Evolutionary conservation across 2,888 invertebrate species (phyloP).

Genomic region (Molanna angustata): DNA sequence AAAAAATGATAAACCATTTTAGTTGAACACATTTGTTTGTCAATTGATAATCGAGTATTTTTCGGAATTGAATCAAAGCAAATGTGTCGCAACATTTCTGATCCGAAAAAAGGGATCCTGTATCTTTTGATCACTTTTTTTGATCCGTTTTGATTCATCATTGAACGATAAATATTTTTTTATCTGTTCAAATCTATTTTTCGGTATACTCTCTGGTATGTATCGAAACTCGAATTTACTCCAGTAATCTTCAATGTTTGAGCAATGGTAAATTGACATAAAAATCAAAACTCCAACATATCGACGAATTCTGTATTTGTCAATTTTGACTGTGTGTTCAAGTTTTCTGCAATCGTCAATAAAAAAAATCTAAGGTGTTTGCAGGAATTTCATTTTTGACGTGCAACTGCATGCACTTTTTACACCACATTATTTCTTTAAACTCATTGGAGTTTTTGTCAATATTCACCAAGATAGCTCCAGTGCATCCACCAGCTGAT

Average conservation of each 20-base stretch:
- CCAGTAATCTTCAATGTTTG: constrained; percentile 8
- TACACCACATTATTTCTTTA: constrained; percentile 5
- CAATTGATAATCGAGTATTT: constrained; percentile 28
- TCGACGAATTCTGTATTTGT: constrained; percentile 3
- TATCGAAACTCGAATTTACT: constrained; percentile 21
- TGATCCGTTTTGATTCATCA: constrained; percentile 29
- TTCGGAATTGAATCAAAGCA: constrained; percentile 16
- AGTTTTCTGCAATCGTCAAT: neutral
- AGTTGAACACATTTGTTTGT: constrained; percentile 34
- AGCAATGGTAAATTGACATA: neutral
- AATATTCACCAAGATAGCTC: neutral
- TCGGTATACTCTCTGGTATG: constrained; percentile 32
- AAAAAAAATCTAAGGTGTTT: constrained; percentile 1
- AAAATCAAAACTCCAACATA: constrained; percentile 6
- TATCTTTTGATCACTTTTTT: constrained; percentile 29
- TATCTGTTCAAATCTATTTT: constrained; percentile 29
- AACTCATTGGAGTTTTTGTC: constrained; percentile 2
- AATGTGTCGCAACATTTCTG: constrained; percentile 24
- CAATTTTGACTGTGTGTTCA: constrained; percentile 3
- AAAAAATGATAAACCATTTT: constrained; percentile 33
- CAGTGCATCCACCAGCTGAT: constrained; percentile 1
- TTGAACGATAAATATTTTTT: constrained; percentile 31
- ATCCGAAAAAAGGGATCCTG: constrained; percentile 31
- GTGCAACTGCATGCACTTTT: constrained; percentile 3
- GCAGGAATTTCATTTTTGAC: constrained; percentile 3